phyloP scores from a whole-genome alignment of 2,888 invertebrate genomes.

The Hirtodrosophila alboralis region DNA sequence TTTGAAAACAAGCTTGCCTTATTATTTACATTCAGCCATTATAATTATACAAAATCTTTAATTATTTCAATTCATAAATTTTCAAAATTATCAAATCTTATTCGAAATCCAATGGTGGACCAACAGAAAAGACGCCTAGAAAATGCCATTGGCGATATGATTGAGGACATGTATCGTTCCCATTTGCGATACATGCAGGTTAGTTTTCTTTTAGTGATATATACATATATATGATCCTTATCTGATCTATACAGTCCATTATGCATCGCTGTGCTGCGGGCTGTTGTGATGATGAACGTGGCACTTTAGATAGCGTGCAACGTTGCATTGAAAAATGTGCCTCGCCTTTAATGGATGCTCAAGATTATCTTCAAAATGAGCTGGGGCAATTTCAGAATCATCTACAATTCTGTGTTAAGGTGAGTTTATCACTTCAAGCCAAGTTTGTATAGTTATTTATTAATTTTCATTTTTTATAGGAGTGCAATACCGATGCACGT shows the following conservation, averaged over 20 bases:
- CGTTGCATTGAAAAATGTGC: conserved; percentile 81
- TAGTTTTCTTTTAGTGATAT: conserved; percentile 5
- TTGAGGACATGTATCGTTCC: conserved; percentile 76
- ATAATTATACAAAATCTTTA: neutral
- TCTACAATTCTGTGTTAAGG: conserved; percentile 76
- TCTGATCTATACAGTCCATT: conserved; percentile 41
- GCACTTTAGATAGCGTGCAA: conserved; percentile 75
- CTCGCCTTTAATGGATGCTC: conserved; percentile 71
- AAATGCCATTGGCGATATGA: conserved; percentile 74
- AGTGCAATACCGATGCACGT: conserved; percentile 71
- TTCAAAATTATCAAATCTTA: conserved; percentile 29
- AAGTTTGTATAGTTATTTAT: too few species aligned
- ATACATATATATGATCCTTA: too few species aligned
- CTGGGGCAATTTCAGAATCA: conserved; percentile 74
- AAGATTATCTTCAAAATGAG: conserved; percentile 79
- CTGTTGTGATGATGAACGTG: conserved; percentile 74
- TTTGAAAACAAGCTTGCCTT: conserved; percentile 26
- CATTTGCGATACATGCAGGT: conserved; percentile 80
- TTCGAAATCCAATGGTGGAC: conserved; percentile 63
- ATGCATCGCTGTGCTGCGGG: conserved; percentile 79
- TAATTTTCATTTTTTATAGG: conserved; percentile 38
- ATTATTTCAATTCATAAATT: conserved; percentile 8
- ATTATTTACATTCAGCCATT: conserved; percentile 2
- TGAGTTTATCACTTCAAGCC: conserved; percentile 18
- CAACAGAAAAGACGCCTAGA: conserved; percentile 76